Evolutionary conservation across 2,888 invertebrate species (phyloP).

Genomic region (Unio delphinus): DNA sequence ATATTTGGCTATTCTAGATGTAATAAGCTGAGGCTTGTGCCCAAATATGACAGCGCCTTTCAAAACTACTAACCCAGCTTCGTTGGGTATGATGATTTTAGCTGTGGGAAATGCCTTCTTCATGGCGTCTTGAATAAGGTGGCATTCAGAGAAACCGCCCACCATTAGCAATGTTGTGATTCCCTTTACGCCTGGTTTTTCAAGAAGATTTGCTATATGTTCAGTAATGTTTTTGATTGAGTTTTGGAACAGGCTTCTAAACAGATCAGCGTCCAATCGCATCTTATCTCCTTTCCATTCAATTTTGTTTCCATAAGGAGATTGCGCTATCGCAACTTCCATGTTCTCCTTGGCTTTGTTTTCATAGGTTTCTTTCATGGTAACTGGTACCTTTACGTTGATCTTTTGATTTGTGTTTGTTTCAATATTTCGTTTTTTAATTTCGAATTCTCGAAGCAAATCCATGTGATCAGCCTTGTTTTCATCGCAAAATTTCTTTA

Average conservation of each 20-base stretch:
- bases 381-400: conserved; percentile 1
- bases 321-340: conserved; percentile 18
- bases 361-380: conserved; percentile 1
- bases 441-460: conserved; percentile 6
- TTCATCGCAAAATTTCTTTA: conserved; percentile 2
- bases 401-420: conserved; percentile 1
- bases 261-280: conserved; percentile 29
- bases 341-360: conserved; percentile 4
- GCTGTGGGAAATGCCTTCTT: conserved; percentile 15
- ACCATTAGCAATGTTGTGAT: conserved; percentile 34
- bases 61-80: conserved; percentile 31
- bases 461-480: conserved; percentile 5
- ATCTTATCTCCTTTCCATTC: conserved; percentile 32
- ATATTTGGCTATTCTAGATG: conserved; percentile 27
- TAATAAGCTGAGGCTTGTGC: conserved; percentile 22
- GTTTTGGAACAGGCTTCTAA: conserved; percentile 25
- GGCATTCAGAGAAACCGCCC: conserved; percentile 38
- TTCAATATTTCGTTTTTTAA: conserved; percentile 1
- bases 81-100: conserved; percentile 29
- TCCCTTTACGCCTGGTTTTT: conserved; percentile 14
- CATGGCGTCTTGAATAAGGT: conserved; percentile 27
- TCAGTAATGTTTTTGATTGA: conserved; percentile 20
- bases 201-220: conserved; percentile 27
- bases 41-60: conserved; percentile 42
- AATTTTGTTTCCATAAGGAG: conserved; percentile 22